Base-by-base conservation (phyloP, 2,888 invertebrate genomes). In the Cabera pusaria region DNA sequence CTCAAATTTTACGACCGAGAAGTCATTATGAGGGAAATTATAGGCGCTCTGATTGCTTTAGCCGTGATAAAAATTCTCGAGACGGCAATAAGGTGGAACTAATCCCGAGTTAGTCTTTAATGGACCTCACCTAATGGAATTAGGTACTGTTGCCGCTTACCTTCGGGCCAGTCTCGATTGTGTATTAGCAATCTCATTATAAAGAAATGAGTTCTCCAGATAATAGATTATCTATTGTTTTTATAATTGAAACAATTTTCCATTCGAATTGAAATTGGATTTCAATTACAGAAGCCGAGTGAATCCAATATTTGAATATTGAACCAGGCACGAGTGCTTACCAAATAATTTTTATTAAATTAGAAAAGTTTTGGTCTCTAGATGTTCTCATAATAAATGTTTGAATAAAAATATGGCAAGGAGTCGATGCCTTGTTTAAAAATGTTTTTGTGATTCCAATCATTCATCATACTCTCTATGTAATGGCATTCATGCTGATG, bases 1-100 rank as follows among this genome's bases (percentile, higher is more conserved):
- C 86, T 87, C 85, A 87, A 87, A 87, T 87, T 88, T 88, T 87
- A 88, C 80, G 87, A 85, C 77, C 85, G 59, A 73, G 67, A 62
- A 79, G 86, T 88, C 87, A 87, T 88, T 87, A 88, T 86, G 86
- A 88, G 80, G 82, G 87, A 86, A 87, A 88, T 88, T 87, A 87
- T 87, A 85, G 87, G 87, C 82, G 80, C 84, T 84, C 85, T 88
- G 87, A 88, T 87, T 88, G 86, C 87, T 83, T 82, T 76, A 73
- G 73, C 82, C 73, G 87, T 87, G 86, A 88, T 88, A 88, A 88
- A 88, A 87, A 87, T 88, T 86, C 87, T 87, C 78, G 72, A 86
- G 81, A 72, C 78, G 79, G 86, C 86, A 84, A 87, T 87, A 86
- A 86, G 86, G 83, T 83, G 82, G 85, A 88, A 87, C 87, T 87